Evolutionary conservation across 2,797 vertebrate genomes (phyloP), one percentile per base, ranked within the genome.

Genomic region (Propithecus deckenii): DNA sequence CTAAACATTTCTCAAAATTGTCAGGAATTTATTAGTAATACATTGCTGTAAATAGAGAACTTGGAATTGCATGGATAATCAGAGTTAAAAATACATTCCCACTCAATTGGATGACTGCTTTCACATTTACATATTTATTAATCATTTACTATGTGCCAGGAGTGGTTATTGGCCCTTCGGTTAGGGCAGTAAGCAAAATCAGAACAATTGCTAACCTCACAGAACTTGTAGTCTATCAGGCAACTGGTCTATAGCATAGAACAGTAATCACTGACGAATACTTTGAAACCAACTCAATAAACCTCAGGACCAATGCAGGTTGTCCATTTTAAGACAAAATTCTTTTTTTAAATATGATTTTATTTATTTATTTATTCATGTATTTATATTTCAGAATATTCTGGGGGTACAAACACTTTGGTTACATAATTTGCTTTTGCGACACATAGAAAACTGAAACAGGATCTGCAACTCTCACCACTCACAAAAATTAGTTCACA

Each of bases 1-100:
- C 25, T 91, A 78, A 95, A 80, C 25, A 50, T 52, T 85, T 96
- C 50, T 89, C 43, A 48, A 41, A 94, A 96, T 91, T 85, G n/a
- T 75, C 81, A 94, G 46, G 85, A 91, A 90, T 86, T 32, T 81
- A 92, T 96, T 95, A 78, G n/a, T 63, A 95, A 59, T 57, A 4
- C 22, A 84, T 50, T 69, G 32, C 22, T 75, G 1, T 94, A 75
- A 52, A 87, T 63, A 94, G 20, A 59, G 5, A 87, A 61, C 3
- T 72, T 92, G 22, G 9, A 89, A 46, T 28, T 84, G 57, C 78
- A 85, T 48, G 9, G 18, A 67, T 93, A 94, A 48, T 85, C 57
- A 83, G 28, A 95, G 38, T 76, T 85, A 67, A 96, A 97, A 93
- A 89, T 75, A 85, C 18, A 38, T 22, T 83, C 30, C 2, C 67